These are phyloP conservation scores for Cardiocondyla obscurior DNA, from an alignment of 1,140 invertebrate species.

Conservation along the genomic window DNA sequence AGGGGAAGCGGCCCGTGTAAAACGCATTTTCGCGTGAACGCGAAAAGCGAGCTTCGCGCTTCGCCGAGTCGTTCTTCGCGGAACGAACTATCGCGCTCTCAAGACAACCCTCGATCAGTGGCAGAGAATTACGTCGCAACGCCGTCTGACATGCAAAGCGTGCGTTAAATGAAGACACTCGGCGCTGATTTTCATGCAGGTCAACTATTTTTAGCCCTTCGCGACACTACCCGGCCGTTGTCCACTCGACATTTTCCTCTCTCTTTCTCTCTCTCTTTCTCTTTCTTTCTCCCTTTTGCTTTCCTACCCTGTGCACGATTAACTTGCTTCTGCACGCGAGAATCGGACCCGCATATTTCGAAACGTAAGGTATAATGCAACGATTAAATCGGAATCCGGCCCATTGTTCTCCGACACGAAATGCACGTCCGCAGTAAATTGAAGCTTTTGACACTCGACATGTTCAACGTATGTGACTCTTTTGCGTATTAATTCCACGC, in stretches of 20 bases:
- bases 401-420: conserved; percentile 11
- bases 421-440: background rate
- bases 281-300: background rate
- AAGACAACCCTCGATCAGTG: conserved; percentile 2
- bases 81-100: background rate
- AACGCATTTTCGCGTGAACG: background rate
- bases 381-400: background rate
- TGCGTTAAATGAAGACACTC: conserved; percentile 24
- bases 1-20: background rate
- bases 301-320: background rate
- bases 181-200: conserved; percentile 49
- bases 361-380: background rate
- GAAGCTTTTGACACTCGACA: background rate
- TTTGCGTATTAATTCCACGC: background rate
- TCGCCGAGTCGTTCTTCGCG: background rate
- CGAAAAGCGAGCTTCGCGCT: background rate
- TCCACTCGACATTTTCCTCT: background rate
- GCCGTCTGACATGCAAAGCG: background rate
- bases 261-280: background rate
- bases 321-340: conserved; percentile 14
- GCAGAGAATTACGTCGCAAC: conserved; percentile 34
- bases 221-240: conserved; percentile 33
- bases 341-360: conserved; percentile 30
- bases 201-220: conserved; percentile 53
- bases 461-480: background rate